phyloP scores from a whole-genome alignment of 2,888 invertebrate genomes.

The Aspidiotus destructor region DNA sequence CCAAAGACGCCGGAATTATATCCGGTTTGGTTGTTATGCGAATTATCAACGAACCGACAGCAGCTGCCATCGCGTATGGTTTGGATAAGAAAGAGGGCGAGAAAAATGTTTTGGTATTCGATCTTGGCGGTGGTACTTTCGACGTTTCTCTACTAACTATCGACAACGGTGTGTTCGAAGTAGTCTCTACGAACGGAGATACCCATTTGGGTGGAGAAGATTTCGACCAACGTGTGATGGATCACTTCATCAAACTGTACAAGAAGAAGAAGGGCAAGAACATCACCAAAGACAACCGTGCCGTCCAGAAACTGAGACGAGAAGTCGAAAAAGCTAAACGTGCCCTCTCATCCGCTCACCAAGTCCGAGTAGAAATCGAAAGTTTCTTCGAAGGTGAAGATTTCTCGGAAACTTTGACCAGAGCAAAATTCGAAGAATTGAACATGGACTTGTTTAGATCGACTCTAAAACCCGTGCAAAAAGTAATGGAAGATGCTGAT shows the following conservation, averaged over 20 bases:
- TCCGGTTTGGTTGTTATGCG: slow-evolving; percentile 86
- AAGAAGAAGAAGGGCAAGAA: slow-evolving; percentile 99
- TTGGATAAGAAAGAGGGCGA: slow-evolving; percentile 94
- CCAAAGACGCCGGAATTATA: slow-evolving; percentile 95
- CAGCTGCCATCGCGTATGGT: slow-evolving; percentile 94
- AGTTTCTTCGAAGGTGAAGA: slow-evolving; percentile 97
- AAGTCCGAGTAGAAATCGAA: slow-evolving; percentile 96
- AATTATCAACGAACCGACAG: slow-evolving; percentile 96
- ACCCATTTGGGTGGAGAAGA: slow-evolving; percentile 98
- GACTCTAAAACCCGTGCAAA: slow-evolving; percentile 89
- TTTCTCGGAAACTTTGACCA: slow-evolving; percentile 93
- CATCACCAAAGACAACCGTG: slow-evolving; percentile 85
- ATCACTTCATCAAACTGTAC: slow-evolving; percentile 96
- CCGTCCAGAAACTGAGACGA: slow-evolving; percentile 89
- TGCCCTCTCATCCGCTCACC: slow-evolving; percentile 86
- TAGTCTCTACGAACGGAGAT: slow-evolving; percentile 85
- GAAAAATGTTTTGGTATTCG: slow-evolving; percentile 96
- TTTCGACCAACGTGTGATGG: slow-evolving; percentile 97
- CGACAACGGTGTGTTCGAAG: slow-evolving; percentile 97
- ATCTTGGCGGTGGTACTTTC: slow-evolving; percentile 98
- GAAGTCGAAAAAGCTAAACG: slow-evolving; percentile 97
- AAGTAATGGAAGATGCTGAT: slow-evolving; percentile 96
- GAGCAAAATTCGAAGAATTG: slow-evolving; percentile 97
- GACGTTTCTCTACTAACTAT: slow-evolving; percentile 97
- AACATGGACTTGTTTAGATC: slow-evolving; percentile 89